These are phyloP conservation scores for Podotricha telesiphe DNA, from an alignment of 2,888 invertebrate species.

Conservation along the genomic window DNA sequence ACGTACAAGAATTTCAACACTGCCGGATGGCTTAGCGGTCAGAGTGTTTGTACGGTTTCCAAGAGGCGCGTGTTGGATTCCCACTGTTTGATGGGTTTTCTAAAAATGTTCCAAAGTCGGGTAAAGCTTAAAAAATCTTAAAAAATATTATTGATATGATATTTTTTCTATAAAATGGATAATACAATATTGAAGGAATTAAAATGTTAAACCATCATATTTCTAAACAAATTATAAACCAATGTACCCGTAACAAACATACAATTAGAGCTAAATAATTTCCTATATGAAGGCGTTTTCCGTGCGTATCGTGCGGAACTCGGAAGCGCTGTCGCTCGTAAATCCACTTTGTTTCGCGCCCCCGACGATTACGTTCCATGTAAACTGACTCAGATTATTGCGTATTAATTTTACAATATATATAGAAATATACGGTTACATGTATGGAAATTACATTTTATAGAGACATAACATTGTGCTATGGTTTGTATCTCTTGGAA, in stretches of 20 bases:
- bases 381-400: slow-evolving; percentile 27
- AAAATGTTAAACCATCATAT: slow-evolving; percentile 27
- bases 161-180: background rate
- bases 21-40: too few relatives aligned
- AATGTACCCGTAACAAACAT: slow-evolving; percentile 57
- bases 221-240: slow-evolving; percentile 62
- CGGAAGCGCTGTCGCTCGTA: slow-evolving; percentile 39
- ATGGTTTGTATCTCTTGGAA: background rate
- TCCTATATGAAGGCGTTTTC: slow-evolving; percentile 35
- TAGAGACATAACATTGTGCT: background rate
- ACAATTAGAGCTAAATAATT: slow-evolving; percentile 28
- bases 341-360: slow-evolving; percentile 30
- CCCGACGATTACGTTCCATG: slow-evolving; percentile 33
- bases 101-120: background rate
- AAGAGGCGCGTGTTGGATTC: too few relatives aligned
- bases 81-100: too few relatives aligned
- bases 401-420: slow-evolving; percentile 25
- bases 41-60: too few relatives aligned
- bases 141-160: too few relatives aligned
- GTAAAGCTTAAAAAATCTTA: too few relatives aligned
- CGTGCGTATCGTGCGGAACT: slow-evolving; percentile 35
- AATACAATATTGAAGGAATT: background rate
- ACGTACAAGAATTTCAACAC: too few relatives aligned
- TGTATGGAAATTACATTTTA: background rate
- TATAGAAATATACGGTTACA: slow-evolving; percentile 3